phyloP scores from a whole-genome alignment of 2,888 invertebrate genomes.

The Apamea crenata region DNA sequence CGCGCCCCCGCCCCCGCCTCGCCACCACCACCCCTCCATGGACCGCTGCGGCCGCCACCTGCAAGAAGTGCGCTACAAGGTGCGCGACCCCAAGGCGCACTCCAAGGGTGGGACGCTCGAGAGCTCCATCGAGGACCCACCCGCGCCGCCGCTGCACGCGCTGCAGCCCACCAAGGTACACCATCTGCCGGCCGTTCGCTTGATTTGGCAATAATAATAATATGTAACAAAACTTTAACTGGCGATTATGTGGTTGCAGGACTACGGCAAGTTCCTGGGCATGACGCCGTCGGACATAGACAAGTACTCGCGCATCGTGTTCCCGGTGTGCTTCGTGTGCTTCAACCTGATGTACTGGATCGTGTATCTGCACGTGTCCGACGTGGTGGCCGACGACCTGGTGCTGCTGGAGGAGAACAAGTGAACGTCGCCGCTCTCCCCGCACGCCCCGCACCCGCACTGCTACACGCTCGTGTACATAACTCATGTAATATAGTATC shows the following conservation, averaged over 20 bases:
- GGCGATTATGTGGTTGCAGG: slow-evolving; percentile 80
- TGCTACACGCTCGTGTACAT: slow-evolving; percentile 57
- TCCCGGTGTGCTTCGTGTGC: slow-evolving; percentile 98
- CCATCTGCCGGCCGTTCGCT: no score
- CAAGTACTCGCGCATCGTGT: slow-evolving; percentile 98
- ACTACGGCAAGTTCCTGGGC: slow-evolving; percentile 96
- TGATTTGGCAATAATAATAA: no score
- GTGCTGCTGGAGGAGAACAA: slow-evolving; percentile 92
- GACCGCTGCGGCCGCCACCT: slow-evolving; percentile 56
- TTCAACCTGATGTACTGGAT: slow-evolving; percentile 99
- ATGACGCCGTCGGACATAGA: slow-evolving; percentile 99
- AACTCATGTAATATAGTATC: slow-evolving; percentile 60
- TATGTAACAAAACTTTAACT: neutral
- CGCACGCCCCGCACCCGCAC: slow-evolving; percentile 36
- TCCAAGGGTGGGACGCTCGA: slow-evolving; percentile 96
- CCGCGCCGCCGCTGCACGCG: slow-evolving; percentile 91
- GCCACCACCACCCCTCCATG: slow-evolving; percentile 29
- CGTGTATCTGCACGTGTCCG: slow-evolving; percentile 97
- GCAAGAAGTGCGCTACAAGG: slow-evolving; percentile 98
- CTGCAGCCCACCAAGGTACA: slow-evolving; percentile 94
- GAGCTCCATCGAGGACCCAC: slow-evolving; percentile 92
- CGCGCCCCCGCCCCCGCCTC: slow-evolving; percentile 79
- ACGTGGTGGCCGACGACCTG: slow-evolving; percentile 97
- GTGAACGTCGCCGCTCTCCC: slow-evolving; percentile 50
- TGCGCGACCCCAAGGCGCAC: slow-evolving; percentile 97